Evolutionary conservation across 2,113 vertebrate genomes (phyloP).

Genomic region (Megaceryle maxima): DNA sequence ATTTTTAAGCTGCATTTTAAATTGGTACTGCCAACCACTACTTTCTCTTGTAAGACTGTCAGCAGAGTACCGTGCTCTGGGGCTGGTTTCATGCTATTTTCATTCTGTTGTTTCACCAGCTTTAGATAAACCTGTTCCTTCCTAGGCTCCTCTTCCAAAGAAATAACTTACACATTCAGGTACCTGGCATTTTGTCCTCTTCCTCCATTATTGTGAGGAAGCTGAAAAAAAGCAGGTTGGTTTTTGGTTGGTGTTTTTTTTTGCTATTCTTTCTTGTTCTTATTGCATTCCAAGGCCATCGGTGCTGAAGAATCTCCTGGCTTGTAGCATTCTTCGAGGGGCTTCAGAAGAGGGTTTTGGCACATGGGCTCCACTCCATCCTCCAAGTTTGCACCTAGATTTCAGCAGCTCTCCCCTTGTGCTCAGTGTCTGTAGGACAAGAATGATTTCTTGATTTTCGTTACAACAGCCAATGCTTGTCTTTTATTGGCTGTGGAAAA

Average conservation of each 20-base stretch:
- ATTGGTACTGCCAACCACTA: neutral
- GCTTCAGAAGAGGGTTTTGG: neutral
- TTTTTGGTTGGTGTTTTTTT: no score
- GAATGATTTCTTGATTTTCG: neutral
- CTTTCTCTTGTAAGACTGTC: neutral
- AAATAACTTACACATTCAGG: neutral
- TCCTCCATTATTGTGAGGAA: neutral
- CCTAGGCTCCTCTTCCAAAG: neutral
- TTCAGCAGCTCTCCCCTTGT: neutral
- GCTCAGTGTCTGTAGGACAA: neutral
- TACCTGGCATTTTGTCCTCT: neutral
- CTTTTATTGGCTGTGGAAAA: neutral
- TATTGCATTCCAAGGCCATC: fast-evolving
- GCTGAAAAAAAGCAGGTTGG: neutral
- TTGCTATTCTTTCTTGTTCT: neutral
- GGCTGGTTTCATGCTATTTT: neutral
- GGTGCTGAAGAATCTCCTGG: neutral
- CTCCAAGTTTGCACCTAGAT: neutral
- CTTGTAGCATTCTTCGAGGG: fast-evolving
- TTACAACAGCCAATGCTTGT: neutral
- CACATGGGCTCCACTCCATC: neutral
- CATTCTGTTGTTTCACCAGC: neutral
- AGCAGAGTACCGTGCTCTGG: neutral
- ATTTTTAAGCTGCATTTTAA: neutral
- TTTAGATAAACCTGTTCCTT: neutral